Conservation (phyloP, 30 jellyfish, hydroid and myxozoan genomes). For the Haliclystus octoradiatus region DNA sequence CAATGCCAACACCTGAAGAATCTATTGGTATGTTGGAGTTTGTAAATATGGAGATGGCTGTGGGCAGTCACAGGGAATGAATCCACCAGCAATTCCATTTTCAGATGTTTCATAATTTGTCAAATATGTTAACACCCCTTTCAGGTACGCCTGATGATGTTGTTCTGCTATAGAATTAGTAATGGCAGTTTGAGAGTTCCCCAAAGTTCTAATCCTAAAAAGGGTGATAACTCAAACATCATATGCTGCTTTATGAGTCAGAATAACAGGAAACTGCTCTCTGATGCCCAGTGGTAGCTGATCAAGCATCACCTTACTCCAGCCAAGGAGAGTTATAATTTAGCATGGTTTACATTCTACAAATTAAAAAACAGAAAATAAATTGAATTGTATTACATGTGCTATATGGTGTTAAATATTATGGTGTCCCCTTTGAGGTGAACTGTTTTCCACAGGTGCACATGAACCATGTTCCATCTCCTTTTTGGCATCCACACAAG, state of each 20-base stretch:
- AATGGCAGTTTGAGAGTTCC: constrained; percentile 15
- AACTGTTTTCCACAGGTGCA: background rate
- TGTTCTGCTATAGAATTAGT: constrained; percentile 13
- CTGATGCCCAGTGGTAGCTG: constrained; percentile 32
- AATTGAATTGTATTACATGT: no score
- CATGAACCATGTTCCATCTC: background rate
- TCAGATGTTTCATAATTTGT: constrained; percentile 8
- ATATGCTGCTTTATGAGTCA: constrained; percentile 35
- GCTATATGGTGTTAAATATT: no score
- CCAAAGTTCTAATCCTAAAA: background rate
- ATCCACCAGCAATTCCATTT: background rate
- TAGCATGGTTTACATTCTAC: constrained; percentile 6
- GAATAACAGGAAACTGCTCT: constrained; percentile 21
- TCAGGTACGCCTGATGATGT: constrained; percentile 24
- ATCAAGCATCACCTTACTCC: constrained; percentile 14
- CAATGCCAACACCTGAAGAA: constrained; percentile 25
- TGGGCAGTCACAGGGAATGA: constrained; percentile 5
- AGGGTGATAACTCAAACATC: constrained; percentile 11
- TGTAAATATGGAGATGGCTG: background rate
- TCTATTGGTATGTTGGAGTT: constrained; percentile 28
- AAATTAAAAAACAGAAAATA: no score
- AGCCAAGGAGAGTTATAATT: constrained; percentile 5
- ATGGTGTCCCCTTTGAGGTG: background rate
- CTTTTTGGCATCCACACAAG: background rate
- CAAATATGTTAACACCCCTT: constrained; percentile 16